These are phyloP conservation scores for Alca torda DNA, from an alignment of 2,797 vertebrate genomes.

Conservation along the genomic window DNA sequence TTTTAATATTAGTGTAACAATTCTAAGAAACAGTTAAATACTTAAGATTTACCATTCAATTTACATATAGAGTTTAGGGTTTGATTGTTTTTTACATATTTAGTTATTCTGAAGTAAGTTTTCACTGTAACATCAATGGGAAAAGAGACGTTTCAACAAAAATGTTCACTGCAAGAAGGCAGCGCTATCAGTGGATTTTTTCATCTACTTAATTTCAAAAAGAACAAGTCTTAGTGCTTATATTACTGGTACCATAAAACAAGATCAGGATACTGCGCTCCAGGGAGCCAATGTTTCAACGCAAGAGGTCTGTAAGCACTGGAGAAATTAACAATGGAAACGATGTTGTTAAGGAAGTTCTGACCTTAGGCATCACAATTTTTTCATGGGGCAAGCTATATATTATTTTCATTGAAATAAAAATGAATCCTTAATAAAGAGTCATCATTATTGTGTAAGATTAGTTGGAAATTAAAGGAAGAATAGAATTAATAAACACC, in stretches of 20 bases:
- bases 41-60: neutral
- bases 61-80: neutral
- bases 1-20: neutral
- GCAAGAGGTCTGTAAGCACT: neutral
- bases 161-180: neutral
- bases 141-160: neutral
- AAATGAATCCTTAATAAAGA: neutral
- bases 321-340: neutral
- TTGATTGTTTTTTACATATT: neutral
- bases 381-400: accelerated
- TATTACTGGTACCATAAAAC: neutral
- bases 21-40: neutral
- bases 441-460: neutral
- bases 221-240: neutral
- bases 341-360: neutral
- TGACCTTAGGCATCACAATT: accelerated
- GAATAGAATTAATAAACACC: neutral
- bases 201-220: neutral
- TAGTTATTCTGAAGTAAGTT: neutral
- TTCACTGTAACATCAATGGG: neutral
- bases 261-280: neutral
- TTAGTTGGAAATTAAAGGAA: neutral
- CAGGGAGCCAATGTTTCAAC: neutral
- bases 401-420: neutral
- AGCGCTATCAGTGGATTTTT: neutral